Evolutionary conservation across 2,888 invertebrate genomes (phyloP).

Genomic region (Apamea anceps): DNA sequence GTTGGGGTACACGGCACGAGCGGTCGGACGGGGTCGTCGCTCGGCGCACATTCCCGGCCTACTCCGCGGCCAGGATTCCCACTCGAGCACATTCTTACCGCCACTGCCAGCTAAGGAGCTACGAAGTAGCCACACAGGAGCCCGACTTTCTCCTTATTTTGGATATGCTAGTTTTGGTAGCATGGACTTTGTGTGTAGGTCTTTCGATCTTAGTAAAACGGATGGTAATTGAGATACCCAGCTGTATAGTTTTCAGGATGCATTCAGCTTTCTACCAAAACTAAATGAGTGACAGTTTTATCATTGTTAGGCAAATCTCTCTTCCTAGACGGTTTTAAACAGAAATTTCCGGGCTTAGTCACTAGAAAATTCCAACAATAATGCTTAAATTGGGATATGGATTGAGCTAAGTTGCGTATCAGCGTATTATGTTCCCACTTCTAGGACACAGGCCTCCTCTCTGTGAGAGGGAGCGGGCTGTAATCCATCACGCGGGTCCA

Average conservation of each 20-base stretch:
- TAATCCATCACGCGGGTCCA: not conserved
- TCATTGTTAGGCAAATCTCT: not conserved
- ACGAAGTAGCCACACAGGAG: slow-evolving; percentile 62
- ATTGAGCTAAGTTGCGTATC: not conserved
- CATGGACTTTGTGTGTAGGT: too few relatives aligned
- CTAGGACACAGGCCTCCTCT: not conserved
- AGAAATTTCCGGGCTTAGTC: too few relatives aligned
- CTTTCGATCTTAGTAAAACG: not conserved
- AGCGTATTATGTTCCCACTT: not conserved
- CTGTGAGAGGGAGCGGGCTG: not conserved
- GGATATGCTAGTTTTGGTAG: slow-evolving; percentile 46
- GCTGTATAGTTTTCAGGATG: not conserved
- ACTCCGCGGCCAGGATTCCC: slow-evolving; percentile 79
- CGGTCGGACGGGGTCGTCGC: slow-evolving; percentile 81
- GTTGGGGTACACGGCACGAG: slow-evolving; percentile 66
- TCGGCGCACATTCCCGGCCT: slow-evolving; percentile 76
- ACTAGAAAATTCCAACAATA: not conserved
- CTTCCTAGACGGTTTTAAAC: not conserved
- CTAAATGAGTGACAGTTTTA: not conserved
- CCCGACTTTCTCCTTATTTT: slow-evolving; percentile 18
- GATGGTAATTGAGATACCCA: not conserved
- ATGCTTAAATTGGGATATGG: not conserved
- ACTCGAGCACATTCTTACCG: slow-evolving; percentile 83
- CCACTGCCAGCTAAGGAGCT: slow-evolving; percentile 72
- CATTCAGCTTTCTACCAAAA: not conserved